Evolutionary conservation across 2,888 invertebrate species (phyloP).

Genomic region (Lycocerus yunnanus): DNA sequence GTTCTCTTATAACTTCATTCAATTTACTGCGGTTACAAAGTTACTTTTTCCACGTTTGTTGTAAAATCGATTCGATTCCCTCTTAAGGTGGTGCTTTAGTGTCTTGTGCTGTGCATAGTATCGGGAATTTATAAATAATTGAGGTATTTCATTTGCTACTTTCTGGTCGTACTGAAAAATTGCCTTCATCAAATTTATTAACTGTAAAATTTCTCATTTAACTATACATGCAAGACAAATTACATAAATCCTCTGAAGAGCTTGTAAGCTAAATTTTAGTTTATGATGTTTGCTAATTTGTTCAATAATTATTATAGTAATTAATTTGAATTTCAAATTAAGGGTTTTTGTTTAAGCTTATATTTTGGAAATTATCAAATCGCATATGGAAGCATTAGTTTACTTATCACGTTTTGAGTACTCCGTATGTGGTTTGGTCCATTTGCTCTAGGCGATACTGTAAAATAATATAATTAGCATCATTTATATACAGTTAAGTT

Average conservation of each 20-base stretch:
- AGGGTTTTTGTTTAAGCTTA: no score
- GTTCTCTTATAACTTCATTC: neutral
- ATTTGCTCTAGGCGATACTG: neutral
- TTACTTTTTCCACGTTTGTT: neutral
- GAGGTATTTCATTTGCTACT: neutral
- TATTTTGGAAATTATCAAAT: neutral
- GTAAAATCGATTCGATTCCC: neutral
- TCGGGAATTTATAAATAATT: neutral
- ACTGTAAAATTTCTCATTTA: neutral
- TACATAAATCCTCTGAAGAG: neutral
- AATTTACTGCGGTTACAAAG: neutral
- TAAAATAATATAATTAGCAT: neutral
- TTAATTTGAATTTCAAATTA: no score
- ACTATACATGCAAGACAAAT: neutral
- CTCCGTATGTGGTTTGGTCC: neutral
- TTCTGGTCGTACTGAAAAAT: neutral
- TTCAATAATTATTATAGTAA: no score
- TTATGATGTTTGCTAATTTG: neutral
- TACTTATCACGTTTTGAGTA: no score
- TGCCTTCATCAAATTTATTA: neutral
- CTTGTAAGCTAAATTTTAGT: neutral
- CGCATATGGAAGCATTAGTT: neutral
- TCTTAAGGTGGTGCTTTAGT: neutral
- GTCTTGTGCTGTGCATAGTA: neutral
- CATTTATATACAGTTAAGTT: constrained; percentile 3